Percentiles rank a stretch among this genome's conserved stretches.
phyloP scores from a whole-genome alignment of 2,888 invertebrate genomes.

The Troides helena region DNA sequence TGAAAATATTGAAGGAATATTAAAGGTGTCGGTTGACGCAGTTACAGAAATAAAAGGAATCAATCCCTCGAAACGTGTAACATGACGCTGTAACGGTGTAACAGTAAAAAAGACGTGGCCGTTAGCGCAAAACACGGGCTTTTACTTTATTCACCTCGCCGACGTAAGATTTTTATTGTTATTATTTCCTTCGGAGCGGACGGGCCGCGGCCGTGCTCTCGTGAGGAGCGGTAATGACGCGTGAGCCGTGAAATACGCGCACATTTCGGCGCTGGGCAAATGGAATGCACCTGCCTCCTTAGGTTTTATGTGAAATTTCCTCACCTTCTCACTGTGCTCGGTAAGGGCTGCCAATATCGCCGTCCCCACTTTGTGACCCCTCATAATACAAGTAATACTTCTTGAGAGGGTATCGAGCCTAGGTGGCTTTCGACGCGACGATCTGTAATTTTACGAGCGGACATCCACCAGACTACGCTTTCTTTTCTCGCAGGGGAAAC shows the following conservation, averaged over 20 bases:
- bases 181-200: slow-evolving; percentile 67
- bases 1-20: too few species aligned
- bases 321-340: slow-evolving; percentile 72
- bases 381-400: slow-evolving; percentile 77
- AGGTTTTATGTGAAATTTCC: slow-evolving; percentile 78
- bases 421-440: slow-evolving; percentile 52
- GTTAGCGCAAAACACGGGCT: slow-evolving; percentile 21
- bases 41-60: slow-evolving; percentile 2
- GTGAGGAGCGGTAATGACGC: slow-evolving; percentile 68
- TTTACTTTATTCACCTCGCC: slow-evolving; percentile 53
- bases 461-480: slow-evolving; percentile 38
- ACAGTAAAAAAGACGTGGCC: slow-evolving; percentile 19
- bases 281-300: slow-evolving; percentile 80
- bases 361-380: slow-evolving; percentile 78
- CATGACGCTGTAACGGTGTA: neutral
- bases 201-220: slow-evolving; percentile 53
- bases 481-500: slow-evolving; percentile 37
- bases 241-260: slow-evolving; percentile 73
- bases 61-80: slow-evolving; percentile 2
- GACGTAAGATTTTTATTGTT: slow-evolving; percentile 74
- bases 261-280: slow-evolving; percentile 74
- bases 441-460: slow-evolving; percentile 66
- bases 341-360: slow-evolving; percentile 75
- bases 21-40: neutral
- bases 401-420: slow-evolving; percentile 75